Percentiles rank a stretch among this genome's conserved stretches.
Evolutionary conservation across 2,888 invertebrate genomes (phyloP).

Genomic region (Caenorhabditis sp.): DNA sequence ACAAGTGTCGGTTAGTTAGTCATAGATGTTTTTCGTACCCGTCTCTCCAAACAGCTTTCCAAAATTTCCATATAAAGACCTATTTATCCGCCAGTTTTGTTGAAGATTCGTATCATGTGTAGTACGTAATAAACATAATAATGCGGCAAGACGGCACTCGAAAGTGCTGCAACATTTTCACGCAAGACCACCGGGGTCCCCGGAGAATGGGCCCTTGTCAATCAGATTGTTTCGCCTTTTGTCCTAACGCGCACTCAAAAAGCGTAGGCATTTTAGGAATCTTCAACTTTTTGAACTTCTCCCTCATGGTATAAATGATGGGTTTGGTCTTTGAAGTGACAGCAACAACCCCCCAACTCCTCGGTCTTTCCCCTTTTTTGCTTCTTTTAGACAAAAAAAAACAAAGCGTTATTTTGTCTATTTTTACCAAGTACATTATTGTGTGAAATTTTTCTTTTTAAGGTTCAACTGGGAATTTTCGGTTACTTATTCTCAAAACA

Average conservation of each 20-base stretch:
- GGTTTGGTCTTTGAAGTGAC: constrained; percentile 60
- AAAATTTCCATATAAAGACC: constrained; percentile 10
- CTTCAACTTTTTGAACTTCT: constrained; percentile 63
- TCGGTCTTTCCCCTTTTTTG: constrained; percentile 10
- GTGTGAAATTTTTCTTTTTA: background rate
- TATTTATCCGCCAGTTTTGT: constrained; percentile 14
- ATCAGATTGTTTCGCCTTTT: constrained; percentile 68
- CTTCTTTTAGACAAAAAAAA: constrained; percentile 32
- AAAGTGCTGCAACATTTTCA: constrained; percentile 64
- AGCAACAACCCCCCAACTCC: constrained; percentile 42
- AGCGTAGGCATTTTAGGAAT: constrained; percentile 64
- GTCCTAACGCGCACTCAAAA: constrained; percentile 58
- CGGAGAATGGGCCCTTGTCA: constrained; percentile 61
- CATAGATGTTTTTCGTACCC: background rate
- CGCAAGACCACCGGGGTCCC: constrained; percentile 57
- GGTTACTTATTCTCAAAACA: too few relatives aligned
- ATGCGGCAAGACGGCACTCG: constrained; percentile 49
- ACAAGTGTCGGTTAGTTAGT: background rate
- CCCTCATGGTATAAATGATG: constrained; percentile 60
- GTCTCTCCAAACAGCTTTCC: background rate
- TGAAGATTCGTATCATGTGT: constrained; percentile 64
- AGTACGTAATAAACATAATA: constrained; percentile 67
- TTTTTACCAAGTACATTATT: constrained; percentile 59
- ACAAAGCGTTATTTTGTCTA: constrained; percentile 15
- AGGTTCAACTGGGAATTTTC: too few relatives aligned